phyloP scores from a whole-genome alignment of 2,888 invertebrate species.

The Drosophila eohydei region DNA sequence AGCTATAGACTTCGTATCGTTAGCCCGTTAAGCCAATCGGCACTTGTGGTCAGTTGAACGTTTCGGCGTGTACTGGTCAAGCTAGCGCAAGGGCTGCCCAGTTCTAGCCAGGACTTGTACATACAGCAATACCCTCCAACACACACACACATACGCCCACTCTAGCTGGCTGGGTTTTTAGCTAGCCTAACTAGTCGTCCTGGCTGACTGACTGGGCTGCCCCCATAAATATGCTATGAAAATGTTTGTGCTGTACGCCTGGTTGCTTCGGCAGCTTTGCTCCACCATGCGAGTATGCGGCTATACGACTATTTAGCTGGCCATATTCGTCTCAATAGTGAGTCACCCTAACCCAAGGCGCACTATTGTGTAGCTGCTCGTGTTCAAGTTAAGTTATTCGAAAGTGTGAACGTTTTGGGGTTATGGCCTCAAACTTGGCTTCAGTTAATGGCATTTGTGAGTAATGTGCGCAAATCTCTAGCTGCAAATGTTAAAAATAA shows the following conservation, averaged over 20 bases:
- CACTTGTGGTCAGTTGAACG: slow-evolving; percentile 84
- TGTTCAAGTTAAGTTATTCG: slow-evolving; percentile 44
- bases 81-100: slow-evolving; percentile 43
- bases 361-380: slow-evolving; percentile 17
- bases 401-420: slow-evolving; percentile 28
- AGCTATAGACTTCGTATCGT: slow-evolving; percentile 16
- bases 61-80: slow-evolving; percentile 83
- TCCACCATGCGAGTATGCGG: background rate
- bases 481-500: slow-evolving; percentile 63
- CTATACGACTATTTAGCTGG: background rate
- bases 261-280: slow-evolving; percentile 36
- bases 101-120: slow-evolving; percentile 53
- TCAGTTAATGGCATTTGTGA: slow-evolving; percentile 69
- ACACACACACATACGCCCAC: slow-evolving; percentile 21
- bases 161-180: slow-evolving; percentile 12
- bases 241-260: slow-evolving; percentile 58
- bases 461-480: slow-evolving; percentile 68
- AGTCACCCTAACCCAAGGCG: slow-evolving; percentile 58
- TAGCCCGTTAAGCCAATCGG: slow-evolving; percentile 27
- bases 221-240: slow-evolving; percentile 74
- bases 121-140: slow-evolving; percentile 16
- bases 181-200: slow-evolving; percentile 21
- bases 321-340: slow-evolving; percentile 25
- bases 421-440: slow-evolving; percentile 49
- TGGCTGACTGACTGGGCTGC: slow-evolving; percentile 42